Base-by-base conservation (phyloP, 2,113 vertebrate species). In the Corythornis vintsioides region DNA sequence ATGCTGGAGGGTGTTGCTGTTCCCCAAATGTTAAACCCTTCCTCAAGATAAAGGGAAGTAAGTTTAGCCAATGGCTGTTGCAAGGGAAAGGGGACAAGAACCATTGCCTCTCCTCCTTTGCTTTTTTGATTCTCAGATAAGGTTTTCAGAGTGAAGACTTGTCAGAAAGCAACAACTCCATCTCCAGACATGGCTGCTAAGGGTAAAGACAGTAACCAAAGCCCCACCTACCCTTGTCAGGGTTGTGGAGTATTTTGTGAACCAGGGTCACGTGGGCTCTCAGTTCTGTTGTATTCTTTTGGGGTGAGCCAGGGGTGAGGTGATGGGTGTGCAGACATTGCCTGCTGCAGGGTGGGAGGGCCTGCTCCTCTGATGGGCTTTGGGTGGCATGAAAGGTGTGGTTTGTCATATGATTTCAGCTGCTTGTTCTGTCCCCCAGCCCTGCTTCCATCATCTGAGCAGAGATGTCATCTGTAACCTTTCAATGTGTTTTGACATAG, bases 171-270 rank as follows among this genome's bases (percentile, higher is more conserved):
- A 83, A 4, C 53, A 86, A 4, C 47, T 91, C 52, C 26, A 3
- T 40, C 91, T 74, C 69, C 67, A 86, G 83, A 81, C 80, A 18
- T 73, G 48, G 80, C 18, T 71, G 91, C 86, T 70, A 72, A 93
- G 82, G 74, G 60, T 84, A 48, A 85, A 81, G 59, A 11, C 15
- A 35, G 48, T 28, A 55, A 53, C 31, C 55, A 35, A 43, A 83
- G 2, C 2, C 61, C 61, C 35, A 31, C 2, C 35, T 63, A 28
- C 65, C 85, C 61, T 57, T 4, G 3, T 42, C 55, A 71, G 52
- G 22, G 1, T 15, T 69, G 16, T 35, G 31, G 53, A 53, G 33
- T 28, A 11, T 33, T 56, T 26, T 82, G 18, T 74, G 74, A 79
- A 8, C 15, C 52, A 61, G 83, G 16, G 53, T 59, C 22, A 4